Percentiles rank a stretch among this genome's conserved stretches.
phyloP scores from a whole-genome alignment of 2,113 vertebrate species.

The Ophthalmolycus amberensis region DNA sequence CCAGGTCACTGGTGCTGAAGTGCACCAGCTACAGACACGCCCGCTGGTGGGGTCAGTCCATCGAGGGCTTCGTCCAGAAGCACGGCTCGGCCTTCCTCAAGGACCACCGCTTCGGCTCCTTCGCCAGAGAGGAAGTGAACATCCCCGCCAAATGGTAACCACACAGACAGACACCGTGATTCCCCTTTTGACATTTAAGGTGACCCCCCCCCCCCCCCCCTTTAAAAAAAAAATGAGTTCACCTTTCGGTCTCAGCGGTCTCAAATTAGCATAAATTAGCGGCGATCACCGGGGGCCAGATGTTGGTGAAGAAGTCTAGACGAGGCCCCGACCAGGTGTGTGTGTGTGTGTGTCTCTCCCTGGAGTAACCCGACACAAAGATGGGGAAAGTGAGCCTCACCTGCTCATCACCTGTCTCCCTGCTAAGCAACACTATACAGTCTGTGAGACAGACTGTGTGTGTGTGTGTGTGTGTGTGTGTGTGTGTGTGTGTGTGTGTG shows the following conservation, averaged over 20 bases:
- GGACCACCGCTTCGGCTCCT: conserved; percentile 93
- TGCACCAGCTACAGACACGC: conserved; percentile 95
- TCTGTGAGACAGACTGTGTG: conserved; percentile 16
- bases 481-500: too few relatives aligned
- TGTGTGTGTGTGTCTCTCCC: conserved; percentile 51
- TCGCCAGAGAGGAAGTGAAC: conserved; percentile 87
- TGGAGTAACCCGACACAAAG: conserved; percentile 80
- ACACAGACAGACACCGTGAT: too few relatives aligned
- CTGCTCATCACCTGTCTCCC: conserved; percentile 72
- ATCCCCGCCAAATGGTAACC: conserved; percentile 91
- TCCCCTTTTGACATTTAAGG: not conserved
- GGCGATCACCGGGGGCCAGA: not conserved
- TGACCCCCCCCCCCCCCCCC: too few relatives aligned
- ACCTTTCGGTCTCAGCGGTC: not conserved
- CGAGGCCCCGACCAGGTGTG: conserved; percentile 16
- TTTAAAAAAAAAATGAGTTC: not conserved
- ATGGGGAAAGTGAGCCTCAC: conserved; percentile 77
- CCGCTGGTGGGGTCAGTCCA: conserved; percentile 95
- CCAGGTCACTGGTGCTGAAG: conserved; percentile 92
- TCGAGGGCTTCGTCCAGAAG: conserved; percentile 90
- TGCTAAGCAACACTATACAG: conserved; percentile 72
- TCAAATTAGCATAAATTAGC: not conserved
- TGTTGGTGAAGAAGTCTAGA: not conserved
- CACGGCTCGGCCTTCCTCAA: conserved; percentile 90
- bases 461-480: too few relatives aligned